A percentile compares a stretch with the other conserved stretches of the same genome.
Conservation (phyloP, 2,888 invertebrate species). For the Apantesis nais region DNA sequence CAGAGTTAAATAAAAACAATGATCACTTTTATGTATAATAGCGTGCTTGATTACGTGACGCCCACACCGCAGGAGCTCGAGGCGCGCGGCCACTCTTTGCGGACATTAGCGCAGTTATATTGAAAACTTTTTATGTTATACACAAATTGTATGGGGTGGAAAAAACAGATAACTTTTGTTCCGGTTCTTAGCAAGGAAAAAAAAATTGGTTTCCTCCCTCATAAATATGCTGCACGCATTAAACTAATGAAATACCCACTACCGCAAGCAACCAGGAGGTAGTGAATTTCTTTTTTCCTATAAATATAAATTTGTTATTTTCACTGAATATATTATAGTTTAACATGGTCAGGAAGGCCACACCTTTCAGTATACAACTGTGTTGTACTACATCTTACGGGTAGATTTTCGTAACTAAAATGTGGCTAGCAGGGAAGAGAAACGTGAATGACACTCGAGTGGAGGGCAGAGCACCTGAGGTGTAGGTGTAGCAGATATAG, state of each 20-base stretch:
- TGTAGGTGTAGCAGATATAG: too few species aligned
- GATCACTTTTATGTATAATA: neutral
- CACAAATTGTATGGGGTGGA: too few species aligned
- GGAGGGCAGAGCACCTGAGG: neutral
- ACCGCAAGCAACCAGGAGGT: neutral
- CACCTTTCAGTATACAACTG: neutral
- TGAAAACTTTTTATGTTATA: neutral
- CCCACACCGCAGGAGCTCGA: neutral
- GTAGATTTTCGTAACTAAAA: neutral
- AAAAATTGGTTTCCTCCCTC: neutral
- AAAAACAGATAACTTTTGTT: neutral
- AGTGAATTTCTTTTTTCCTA: neutral
- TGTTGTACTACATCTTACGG: neutral
- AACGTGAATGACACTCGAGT: neutral
- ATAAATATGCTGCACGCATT: neutral
- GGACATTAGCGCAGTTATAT: too few species aligned
- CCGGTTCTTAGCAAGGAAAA: neutral
- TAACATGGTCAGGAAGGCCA: neutral
- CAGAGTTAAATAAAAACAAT: neutral
- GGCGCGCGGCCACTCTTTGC: neutral
- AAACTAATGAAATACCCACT: neutral
- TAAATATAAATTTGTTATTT: neutral
- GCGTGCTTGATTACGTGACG: neutral
- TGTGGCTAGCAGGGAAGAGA: neutral
- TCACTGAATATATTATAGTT: neutral